Evolutionary conservation across 2,113 vertebrate genomes (phyloP).

Genomic region (Esox niger): DNA sequence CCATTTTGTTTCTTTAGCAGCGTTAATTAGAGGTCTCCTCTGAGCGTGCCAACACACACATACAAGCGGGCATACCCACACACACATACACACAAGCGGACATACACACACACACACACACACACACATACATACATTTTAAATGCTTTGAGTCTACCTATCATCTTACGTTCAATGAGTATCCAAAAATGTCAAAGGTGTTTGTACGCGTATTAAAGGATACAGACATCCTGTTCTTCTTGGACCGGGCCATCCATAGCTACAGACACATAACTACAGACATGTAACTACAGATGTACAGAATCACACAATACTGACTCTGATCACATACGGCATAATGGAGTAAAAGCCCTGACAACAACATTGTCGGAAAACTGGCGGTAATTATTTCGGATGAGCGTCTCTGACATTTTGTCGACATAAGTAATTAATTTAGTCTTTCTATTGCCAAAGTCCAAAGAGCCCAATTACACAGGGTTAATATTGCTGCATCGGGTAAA

Average conservation of each 20-base stretch:
- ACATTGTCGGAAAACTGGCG: constrained; percentile 53
- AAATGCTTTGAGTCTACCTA: constrained; percentile 34
- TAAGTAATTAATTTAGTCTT: constrained; percentile 79
- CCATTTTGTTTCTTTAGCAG: constrained; percentile 52
- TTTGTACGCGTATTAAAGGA: no score
- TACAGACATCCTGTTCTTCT: no score
- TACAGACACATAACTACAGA: constrained; percentile 26
- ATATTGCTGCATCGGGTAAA: constrained; percentile 76
- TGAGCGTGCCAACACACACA: constrained; percentile 30
- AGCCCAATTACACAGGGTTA: constrained; percentile 77
- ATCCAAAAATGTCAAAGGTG: no score
- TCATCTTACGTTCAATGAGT: no score
- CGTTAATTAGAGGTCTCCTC: constrained; percentile 72
- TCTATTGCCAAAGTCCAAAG: constrained; percentile 79
- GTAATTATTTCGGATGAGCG: constrained; percentile 69
- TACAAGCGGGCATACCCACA: background rate
- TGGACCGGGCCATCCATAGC: no score
- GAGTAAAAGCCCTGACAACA: constrained; percentile 42
- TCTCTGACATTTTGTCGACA: constrained; percentile 80
- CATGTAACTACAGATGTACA: constrained; percentile 15
- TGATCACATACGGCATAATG: no score
- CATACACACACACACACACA: no score
- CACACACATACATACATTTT: constrained; percentile 18
- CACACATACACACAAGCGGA: no score
- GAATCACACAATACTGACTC: constrained; percentile 48